Conservation (phyloP, 2,113 vertebrate species). For the Hystrix brachyura region DNA sequence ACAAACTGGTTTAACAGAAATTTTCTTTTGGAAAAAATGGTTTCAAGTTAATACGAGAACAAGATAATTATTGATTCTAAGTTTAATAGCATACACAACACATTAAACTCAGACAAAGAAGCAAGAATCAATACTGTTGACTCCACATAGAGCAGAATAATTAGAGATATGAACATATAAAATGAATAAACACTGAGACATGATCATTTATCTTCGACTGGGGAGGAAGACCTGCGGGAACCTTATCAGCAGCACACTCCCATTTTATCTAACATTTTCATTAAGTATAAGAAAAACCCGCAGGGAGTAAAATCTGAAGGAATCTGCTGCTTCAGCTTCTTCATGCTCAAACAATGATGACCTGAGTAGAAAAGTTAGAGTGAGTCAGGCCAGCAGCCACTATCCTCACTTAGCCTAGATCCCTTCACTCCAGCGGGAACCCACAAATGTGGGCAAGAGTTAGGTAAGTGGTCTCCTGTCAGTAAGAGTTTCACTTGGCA, state of each 20-base stretch:
- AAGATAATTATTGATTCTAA: constrained; percentile 63
- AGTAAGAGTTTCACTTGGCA: neutral
- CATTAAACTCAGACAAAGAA: constrained; percentile 66
- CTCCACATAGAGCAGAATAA: constrained; percentile 56
- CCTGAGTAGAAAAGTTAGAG: constrained; percentile 50
- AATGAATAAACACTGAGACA: constrained; percentile 23
- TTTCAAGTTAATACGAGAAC: constrained; percentile 34
- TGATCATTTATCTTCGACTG: constrained; percentile 53
- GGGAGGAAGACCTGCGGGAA: neutral
- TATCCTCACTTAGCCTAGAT: neutral
- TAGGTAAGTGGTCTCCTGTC: constrained; percentile 20
- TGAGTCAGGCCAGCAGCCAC: neutral
- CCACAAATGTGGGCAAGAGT: constrained; percentile 14
- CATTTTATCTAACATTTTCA: constrained; percentile 62
- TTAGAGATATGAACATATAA: constrained; percentile 53
- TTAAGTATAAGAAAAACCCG: constrained; percentile 52
- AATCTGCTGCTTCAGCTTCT: constrained; percentile 67
- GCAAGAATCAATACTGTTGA: constrained; percentile 57
- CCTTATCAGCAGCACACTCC: neutral
- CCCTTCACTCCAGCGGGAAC: neutral
- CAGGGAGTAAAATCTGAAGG: constrained; percentile 43
- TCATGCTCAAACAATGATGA: constrained; percentile 44
- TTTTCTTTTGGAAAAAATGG: neutral
- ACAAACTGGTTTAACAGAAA: constrained; percentile 13
- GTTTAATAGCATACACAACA: constrained; percentile 59